phyloP scores from a whole-genome alignment of 1,140 invertebrate species.

The Brachionus paranguensis region DNA sequence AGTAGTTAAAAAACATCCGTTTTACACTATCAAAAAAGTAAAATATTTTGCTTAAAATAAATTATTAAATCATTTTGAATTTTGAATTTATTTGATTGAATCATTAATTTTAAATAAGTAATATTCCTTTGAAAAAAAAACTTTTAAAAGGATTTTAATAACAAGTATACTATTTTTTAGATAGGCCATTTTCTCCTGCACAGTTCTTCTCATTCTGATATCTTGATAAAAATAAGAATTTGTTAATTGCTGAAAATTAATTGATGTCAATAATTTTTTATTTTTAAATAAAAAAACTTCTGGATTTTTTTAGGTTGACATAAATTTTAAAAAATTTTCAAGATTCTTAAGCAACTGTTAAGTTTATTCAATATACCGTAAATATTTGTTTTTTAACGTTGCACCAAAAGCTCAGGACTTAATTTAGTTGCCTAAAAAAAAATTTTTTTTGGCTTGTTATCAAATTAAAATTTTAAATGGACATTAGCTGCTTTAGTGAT shows the following conservation, averaged over 20 bases:
- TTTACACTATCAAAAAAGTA: not conserved
- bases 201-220: not conserved
- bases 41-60: no score
- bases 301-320: not conserved
- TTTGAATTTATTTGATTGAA: no score
- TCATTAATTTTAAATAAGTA: not conserved
- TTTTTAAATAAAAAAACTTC: not conserved
- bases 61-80: no score
- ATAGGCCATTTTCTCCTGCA: not conserved
- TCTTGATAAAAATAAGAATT: not conserved
- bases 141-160: not conserved
- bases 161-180: not conserved
- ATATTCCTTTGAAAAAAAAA: not conserved
- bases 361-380: no score
- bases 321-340: not conserved
- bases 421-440: no score
- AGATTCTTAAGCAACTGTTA: not conserved
- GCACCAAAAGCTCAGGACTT: no score
- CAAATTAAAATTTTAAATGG: no score
- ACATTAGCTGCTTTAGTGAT: no score
- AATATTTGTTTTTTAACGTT: no score
- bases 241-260: not conserved
- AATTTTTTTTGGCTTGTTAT: no score
- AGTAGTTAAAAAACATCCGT: not conserved
- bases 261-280: not conserved